These are phyloP conservation scores for Peromyscus maniculatus DNA, from an alignment of 2,113 vertebrate genomes.

Conservation along the genomic window DNA sequence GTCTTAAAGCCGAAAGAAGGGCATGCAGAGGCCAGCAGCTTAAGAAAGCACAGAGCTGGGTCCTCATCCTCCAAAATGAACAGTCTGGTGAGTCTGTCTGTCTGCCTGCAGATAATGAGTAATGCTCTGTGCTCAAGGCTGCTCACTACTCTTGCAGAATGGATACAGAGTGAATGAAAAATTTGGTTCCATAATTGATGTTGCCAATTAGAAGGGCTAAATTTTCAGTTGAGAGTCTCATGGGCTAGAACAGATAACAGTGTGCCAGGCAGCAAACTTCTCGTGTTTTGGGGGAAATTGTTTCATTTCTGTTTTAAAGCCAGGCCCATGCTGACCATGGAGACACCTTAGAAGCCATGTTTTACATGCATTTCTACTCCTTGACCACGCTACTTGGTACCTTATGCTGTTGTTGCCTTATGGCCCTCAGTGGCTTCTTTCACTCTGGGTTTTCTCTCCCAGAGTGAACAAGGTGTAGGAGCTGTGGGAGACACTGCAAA, in stretches of 20 bases:
- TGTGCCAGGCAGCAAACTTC: not conserved
- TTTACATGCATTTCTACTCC: not conserved
- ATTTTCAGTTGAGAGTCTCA: not conserved
- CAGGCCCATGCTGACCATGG: not conserved
- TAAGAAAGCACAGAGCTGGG: slow-evolving; percentile 93
- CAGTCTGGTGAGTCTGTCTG: slow-evolving; percentile 93
- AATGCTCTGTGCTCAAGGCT: fast-evolving
- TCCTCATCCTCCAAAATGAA: slow-evolving; percentile 98
- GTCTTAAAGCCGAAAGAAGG: slow-evolving; percentile 93
- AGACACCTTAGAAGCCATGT: not conserved
- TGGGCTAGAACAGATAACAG: not conserved
- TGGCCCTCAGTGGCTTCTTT: not conserved
- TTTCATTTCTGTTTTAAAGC: not conserved
- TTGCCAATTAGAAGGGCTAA: not conserved
- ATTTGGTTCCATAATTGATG: not conserved
- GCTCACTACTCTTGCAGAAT: not conserved
- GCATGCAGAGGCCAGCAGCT: slow-evolving; percentile 88
- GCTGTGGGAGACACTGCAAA: not conserved
- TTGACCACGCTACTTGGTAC: not conserved
- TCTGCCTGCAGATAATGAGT: not conserved
- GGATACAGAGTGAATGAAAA: not conserved
- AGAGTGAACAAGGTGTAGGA: not conserved
- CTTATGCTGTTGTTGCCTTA: fast-evolving
- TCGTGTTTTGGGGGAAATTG: not conserved
- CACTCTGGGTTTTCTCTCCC: too few species aligned